These are phyloP conservation scores for Ceyx cyanopectus DNA, from an alignment of 2,113 vertebrate genomes.

Conservation along the genomic window DNA sequence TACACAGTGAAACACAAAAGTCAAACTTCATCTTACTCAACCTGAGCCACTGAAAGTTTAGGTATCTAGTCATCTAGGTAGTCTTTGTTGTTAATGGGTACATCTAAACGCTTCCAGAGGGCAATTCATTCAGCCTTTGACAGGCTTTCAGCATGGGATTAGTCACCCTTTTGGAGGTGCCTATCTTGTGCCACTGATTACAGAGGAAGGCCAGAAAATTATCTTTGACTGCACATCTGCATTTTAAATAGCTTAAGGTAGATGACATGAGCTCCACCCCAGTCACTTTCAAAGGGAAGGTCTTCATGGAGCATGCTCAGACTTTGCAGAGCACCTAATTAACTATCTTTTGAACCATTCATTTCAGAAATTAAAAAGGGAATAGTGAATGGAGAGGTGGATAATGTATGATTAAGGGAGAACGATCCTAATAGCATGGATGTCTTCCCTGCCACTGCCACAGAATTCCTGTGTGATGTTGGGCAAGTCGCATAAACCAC, in stretches of 20 bases:
- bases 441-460: neutral
- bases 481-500: neutral
- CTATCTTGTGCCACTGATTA: slow-evolving; percentile 63
- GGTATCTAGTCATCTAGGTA: slow-evolving; percentile 34
- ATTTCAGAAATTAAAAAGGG: slow-evolving; percentile 52
- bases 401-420: slow-evolving; percentile 27
- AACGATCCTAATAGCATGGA: neutral
- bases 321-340: neutral
- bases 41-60: neutral
- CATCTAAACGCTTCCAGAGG: slow-evolving; percentile 56
- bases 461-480: neutral
- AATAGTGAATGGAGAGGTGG: neutral
- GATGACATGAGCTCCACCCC: slow-evolving; percentile 42
- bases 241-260: slow-evolving; percentile 60
- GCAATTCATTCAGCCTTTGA: slow-evolving; percentile 40
- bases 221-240: slow-evolving; percentile 31
- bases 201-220: slow-evolving; percentile 60
- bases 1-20: neutral
- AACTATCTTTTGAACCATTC: neutral
- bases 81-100: slow-evolving; percentile 62
- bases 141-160: slow-evolving; percentile 26
- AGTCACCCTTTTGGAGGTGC: slow-evolving; percentile 50
- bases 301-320: slow-evolving; percentile 19
- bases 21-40: neutral
- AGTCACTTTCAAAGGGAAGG: slow-evolving; percentile 33